Evolutionary conservation across 2,113 vertebrate species (phyloP).

Genomic region (Callionymus lyra): DNA sequence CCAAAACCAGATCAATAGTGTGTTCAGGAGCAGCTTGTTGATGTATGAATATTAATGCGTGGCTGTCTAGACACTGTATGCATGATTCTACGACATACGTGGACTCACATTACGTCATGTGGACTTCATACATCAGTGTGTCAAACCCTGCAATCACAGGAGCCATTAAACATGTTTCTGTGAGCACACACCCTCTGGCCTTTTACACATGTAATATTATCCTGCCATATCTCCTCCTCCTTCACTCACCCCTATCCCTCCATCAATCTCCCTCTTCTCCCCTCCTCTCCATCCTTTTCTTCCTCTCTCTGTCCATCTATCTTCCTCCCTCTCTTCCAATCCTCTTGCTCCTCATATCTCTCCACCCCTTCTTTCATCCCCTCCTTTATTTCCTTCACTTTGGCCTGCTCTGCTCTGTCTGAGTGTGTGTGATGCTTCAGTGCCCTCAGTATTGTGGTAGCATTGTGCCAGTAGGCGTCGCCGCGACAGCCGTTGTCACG

Average conservation of each 20-base stretch:
- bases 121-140: constrained; percentile 15
- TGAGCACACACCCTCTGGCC: constrained; percentile 49
- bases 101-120: constrained; percentile 5
- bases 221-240: constrained; percentile 29
- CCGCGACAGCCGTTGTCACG: constrained; percentile 64
- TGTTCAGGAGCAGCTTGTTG: too few relatives aligned
- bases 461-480: constrained; percentile 70
- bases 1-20: too few relatives aligned
- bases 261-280: constrained; percentile 23
- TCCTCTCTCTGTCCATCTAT: not conserved
- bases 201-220: constrained; percentile 56
- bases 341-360: constrained; percentile 16
- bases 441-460: constrained; percentile 69
- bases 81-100: not conserved
- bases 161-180: constrained; percentile 55
- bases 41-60: not conserved
- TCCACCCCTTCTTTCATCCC: constrained; percentile 5
- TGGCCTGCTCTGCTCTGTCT: constrained; percentile 18
- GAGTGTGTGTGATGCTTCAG: constrained; percentile 58
- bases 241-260: constrained; percentile 12
- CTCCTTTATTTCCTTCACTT: constrained; percentile 12
- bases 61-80: constrained; percentile 16
- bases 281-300: constrained; percentile 12
- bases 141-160: constrained; percentile 25
- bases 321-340: constrained; percentile 11